Conservation (phyloP, 2,797 vertebrate genomes). For the Bradypus variegatus region DNA sequence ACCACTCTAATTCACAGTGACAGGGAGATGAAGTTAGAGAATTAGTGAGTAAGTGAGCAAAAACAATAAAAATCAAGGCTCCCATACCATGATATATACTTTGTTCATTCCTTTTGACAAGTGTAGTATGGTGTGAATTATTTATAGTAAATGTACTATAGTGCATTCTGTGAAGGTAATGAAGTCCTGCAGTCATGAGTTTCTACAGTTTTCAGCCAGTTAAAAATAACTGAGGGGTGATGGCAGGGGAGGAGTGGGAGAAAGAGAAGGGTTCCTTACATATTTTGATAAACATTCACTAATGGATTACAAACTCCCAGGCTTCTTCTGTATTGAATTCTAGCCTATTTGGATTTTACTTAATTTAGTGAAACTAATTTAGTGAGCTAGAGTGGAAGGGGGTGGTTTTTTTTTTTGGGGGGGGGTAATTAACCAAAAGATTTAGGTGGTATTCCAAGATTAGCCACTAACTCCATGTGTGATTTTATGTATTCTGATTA, state of each 20-base stretch:
- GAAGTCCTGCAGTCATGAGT: conserved; percentile 45
- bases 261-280: neutral
- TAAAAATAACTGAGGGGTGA: conserved; percentile 31
- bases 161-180: conserved; percentile 50
- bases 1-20: conserved; percentile 58
- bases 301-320: neutral
- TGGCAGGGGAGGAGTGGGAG: neutral
- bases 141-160: conserved; percentile 53
- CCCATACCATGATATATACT: conserved; percentile 38
- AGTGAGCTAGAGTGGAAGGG: neutral
- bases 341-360: neutral
- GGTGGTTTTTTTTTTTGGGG: neutral
- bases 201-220: conserved; percentile 13
- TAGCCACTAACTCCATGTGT: neutral
- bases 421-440: neutral
- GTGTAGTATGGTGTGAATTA: conserved; percentile 56
- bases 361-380: neutral
- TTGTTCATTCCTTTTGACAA: conserved; percentile 64
- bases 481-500: neutral
- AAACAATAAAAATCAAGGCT: conserved; percentile 62
- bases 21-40: conserved; percentile 55
- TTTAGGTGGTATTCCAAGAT: neutral
- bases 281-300: neutral
- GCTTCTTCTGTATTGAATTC: neutral
- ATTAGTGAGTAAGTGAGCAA: conserved; percentile 63